Percentiles rank a stretch among this genome's conserved stretches.
phyloP scores from a whole-genome alignment of 2,113 vertebrate species.

The Pycnonotus jocosus region DNA sequence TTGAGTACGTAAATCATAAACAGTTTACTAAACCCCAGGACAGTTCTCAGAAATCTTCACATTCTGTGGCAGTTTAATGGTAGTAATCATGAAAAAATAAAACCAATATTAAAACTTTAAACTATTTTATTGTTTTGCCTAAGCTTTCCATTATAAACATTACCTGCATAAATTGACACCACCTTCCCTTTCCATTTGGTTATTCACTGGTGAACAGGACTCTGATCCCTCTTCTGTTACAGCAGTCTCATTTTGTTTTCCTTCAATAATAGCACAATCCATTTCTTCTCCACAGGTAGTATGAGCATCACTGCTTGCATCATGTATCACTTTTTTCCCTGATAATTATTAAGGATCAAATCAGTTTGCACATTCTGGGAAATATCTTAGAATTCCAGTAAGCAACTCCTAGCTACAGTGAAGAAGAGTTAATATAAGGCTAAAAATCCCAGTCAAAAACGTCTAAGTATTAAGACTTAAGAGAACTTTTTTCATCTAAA shows the following conservation, averaged over 20 bases:
- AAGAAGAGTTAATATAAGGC: not conserved
- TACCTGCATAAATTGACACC: constrained; percentile 50
- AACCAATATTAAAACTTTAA: not conserved
- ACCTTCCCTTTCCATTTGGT: not conserved
- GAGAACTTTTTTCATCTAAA: not conserved
- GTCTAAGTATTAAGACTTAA: not conserved
- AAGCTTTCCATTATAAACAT: not conserved
- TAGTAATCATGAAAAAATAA: not conserved
- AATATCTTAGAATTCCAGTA: not conserved
- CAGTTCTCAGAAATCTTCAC: not conserved
- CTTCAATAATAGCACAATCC: not conserved
- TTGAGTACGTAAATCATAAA: not conserved
- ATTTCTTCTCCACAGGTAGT: not conserved
- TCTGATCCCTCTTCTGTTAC: not conserved
- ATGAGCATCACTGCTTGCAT: not conserved
- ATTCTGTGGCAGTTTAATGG: not conserved
- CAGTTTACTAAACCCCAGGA: not conserved
- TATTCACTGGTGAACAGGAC: not conserved
- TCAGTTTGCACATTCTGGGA: not conserved
- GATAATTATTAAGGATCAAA: not conserved
- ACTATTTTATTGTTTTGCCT: not conserved
- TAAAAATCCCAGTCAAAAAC: not conserved
- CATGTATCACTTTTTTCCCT: constrained; percentile 33
- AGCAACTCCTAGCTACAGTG: not conserved
- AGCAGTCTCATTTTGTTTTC: not conserved